Evolutionary conservation across 2,888 invertebrate species (phyloP), one percentile per base, ranked within the genome.

Genomic region (Limenitis camilla): DNA sequence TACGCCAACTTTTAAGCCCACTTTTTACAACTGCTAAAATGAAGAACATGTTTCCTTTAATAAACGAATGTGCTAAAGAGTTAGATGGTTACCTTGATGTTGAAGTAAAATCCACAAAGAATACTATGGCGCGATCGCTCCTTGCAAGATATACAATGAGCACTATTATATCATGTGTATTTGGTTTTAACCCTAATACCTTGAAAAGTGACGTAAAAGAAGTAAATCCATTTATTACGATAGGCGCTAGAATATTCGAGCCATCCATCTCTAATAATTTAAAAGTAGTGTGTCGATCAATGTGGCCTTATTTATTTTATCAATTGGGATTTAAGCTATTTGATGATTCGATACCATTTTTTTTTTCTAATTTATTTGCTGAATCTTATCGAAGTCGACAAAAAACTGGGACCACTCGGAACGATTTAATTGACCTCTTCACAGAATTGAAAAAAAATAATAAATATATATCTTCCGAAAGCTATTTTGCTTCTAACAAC

Each of bases 301-400:
- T 78, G n/a, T 81, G 76, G 74, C 81, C 80, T 0, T 60, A 61
- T 0, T 46, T 78, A 27, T 79, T 80, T 48, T 80, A 79, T 51
- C 62, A 59, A 0, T 43, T 77, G 4, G 71, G 76, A 6, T 65
- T 73, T 28, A 64, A 61, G 48, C 28, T 53, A 0, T 63, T 76
- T 39, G 70, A 74, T 1, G 6, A 28, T 4, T 53, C 65, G 28
- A 60, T 72, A 1, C 57, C 65, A 0, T 40, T 60, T 0, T 78
- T 79, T 55, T 78, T 78, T 49, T 51, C 56, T 1, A 56, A 67
- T 0, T 54, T 77, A 6, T 28, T 78, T 30, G 58, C 55, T 0
- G 60, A 63, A 0, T 67, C 76, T 27, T 76, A 75, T 19, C 56
- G 71, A 48, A 63, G 60, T 1, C 66, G 78, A 9, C 53, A 65